Evolutionary conservation across 2,797 vertebrate genomes (phyloP), one percentile per base, ranked within the genome.

Genomic region (Philypnodon macrostomus): DNA sequence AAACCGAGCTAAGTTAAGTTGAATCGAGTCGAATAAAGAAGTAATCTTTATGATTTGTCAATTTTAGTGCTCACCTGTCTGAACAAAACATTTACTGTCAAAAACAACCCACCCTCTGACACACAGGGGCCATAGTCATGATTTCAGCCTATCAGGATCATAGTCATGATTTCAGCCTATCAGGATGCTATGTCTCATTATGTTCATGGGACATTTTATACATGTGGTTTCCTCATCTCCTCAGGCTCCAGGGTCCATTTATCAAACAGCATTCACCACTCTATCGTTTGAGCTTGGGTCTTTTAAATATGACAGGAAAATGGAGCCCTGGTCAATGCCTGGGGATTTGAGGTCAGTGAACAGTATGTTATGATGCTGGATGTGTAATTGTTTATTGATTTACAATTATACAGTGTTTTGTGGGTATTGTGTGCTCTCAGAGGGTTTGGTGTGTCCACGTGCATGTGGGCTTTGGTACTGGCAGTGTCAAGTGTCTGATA

Each of bases 301-400:
- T 32, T 49, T 15, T 47, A 55, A 64, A 67, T 70, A 67, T 33
- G 50, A 40, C 18, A 10, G 35, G 59, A 52, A 74, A 75, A 72
- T 52, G 60, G 67, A 84, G 72, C 70, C 64, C 13, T 53, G 38
- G 56, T 34, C 27, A 5, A 26, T 18, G 24, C 46, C n/a, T 13
- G 50, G 68, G 78, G 79, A 81, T 75, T 62, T 74, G 72, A 75
- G 70, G 72, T 79, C 80, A 78, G 66, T 69, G 19, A 73, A 67
- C 56, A 64, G 64, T 62, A 57, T 71, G 67, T 74, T 79, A 76
- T 78, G 71, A 83, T 49, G 58, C 48, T 29, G 51, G 33, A 56
- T 16, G 70, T 66, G 67, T 84, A 81, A 84, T 80, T 80, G 75
- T 82, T 81, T 81, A 87, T 84, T 74, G 83, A 87, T 85, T 85